A percentile compares a stretch with the other conserved stretches of the same genome.
These are phyloP conservation scores for Leptinotarsa juncta DNA, from an alignment of 2,888 invertebrate genomes.

Conservation along the genomic window DNA sequence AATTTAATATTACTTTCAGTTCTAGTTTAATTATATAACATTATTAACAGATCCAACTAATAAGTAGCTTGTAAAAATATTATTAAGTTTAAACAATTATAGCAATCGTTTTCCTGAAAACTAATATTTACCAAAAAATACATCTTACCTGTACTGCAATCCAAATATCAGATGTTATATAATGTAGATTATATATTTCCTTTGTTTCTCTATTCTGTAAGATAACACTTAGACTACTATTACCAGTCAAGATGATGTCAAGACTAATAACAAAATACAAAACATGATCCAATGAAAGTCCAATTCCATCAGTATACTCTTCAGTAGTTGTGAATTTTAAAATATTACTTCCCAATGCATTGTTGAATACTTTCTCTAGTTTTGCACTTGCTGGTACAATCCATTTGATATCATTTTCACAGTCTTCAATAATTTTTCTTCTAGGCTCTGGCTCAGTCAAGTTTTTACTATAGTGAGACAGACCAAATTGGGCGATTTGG, in stretches of 20 bases:
- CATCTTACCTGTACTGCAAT: constrained; percentile 76
- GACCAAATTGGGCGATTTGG: constrained; percentile 97
- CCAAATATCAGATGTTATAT: constrained; percentile 79
- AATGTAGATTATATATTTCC: constrained; percentile 84
- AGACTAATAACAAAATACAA: constrained; percentile 82
- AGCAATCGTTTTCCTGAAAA: too few species aligned
- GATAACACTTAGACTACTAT: constrained; percentile 84
- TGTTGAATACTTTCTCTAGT: constrained; percentile 73
- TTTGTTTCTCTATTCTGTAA: constrained; percentile 83
- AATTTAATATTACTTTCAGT: too few species aligned
- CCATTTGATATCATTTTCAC: constrained; percentile 78
- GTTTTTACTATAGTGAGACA: constrained; percentile 97
- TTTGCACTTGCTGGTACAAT: constrained; percentile 77
- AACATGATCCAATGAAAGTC: constrained; percentile 75
- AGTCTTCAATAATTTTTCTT: constrained; percentile 80
- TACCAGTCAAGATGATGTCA: constrained; percentile 78
- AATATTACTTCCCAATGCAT: constrained; percentile 71
- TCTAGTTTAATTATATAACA: too few species aligned
- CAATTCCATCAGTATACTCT: constrained; percentile 76
- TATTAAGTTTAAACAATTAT: too few species aligned
- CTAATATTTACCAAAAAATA: too few species aligned
- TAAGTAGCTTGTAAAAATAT: too few species aligned
- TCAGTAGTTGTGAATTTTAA: constrained; percentile 81
- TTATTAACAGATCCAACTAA: too few species aligned
- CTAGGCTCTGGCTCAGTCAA: constrained; percentile 86